Base-by-base conservation (phyloP, 1,140 invertebrate genomes). In the Drosophila sulfurigaster region DNA sequence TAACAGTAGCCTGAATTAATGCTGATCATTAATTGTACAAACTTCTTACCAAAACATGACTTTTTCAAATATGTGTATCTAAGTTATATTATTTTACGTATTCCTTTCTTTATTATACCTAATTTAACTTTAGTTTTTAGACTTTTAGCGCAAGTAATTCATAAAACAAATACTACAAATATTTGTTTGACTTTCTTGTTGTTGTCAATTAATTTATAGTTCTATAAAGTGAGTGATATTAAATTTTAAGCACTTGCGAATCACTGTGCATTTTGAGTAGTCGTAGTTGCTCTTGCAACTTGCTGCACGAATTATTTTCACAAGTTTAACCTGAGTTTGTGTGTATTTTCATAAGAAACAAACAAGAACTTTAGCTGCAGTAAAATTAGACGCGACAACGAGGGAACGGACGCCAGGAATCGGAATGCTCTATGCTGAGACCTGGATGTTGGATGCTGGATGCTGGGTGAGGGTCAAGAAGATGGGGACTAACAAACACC, bases 341-440 rank as follows among this genome's bases (percentile, higher is more conserved):
- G 52, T 76, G 75, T 77, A 71, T 54, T 54, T 86, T 76, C 65
- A 79, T 76, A 86, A 86, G 82, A 86, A 80, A 85, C 82, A 86
- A 86, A 86, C 82, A 86, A 81, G 68, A 86, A 86, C 82, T 86
- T 81, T 86, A 74, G 81, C 81, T 85, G 81, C 81, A 85, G 74
- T 78, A 65, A 81, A 85, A 85, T 85, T 85, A 85, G 81, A 85
- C 62, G 69, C 69, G 46, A 41, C 68, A 48, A 48, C 7, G 35
- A 38, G 7, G 6, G 35, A 8, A 8, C 7, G 35, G 58, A 15
- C 43, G 60, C 49, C 45, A 13, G 49, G 15, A 5, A 35, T 3
- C 30, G 30, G 30, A 32, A 5, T 10, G 35, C 35, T 38, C 35
- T 8, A 7, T 38, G 35, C 43, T 25, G 46, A 5, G 15, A 13